These are phyloP conservation scores for Imbricaverruca yamaguchii DNA, from an alignment of 2,888 invertebrate species.

Conservation along the genomic window DNA sequence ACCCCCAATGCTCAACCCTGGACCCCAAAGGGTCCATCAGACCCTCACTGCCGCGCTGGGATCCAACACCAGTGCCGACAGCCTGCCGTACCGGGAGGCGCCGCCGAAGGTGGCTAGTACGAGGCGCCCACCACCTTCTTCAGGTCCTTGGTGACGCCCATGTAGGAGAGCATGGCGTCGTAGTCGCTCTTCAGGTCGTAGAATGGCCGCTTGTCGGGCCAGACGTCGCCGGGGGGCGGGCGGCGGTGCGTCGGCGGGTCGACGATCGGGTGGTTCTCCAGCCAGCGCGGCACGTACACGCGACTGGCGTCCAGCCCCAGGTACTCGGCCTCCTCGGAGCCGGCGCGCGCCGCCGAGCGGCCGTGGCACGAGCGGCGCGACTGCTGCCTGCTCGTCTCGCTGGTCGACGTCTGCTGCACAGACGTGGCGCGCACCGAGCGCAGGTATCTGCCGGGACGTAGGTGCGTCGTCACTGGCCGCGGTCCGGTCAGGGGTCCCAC, in stretches of 20 bases:
- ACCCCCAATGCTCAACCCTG: too few species aligned
- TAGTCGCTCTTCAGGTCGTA: constrained; percentile 23
- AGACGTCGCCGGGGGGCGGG: constrained; percentile 10
- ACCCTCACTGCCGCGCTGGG: too few species aligned
- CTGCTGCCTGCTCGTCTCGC: background rate
- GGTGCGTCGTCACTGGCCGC: too few species aligned
- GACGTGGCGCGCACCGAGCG: background rate
- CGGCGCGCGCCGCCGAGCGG: background rate
- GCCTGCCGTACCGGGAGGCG: too few species aligned
- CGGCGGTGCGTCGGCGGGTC: background rate
- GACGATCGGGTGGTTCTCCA: constrained; percentile 17
- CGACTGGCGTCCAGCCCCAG: constrained; percentile 3
- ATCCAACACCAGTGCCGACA: too few species aligned
- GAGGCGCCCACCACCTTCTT: background rate
- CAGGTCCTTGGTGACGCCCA: constrained; percentile 19
- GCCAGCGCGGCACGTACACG: constrained; percentile 19
- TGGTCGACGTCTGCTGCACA: background rate
- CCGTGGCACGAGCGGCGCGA: background rate
- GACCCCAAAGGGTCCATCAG: too few species aligned
- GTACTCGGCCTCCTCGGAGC: background rate
- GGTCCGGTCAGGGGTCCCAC: too few species aligned
- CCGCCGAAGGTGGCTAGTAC: background rate
- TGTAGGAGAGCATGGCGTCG: constrained; percentile 22
- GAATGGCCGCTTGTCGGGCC: constrained; percentile 21
- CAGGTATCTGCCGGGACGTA: background rate